A percentile compares a stretch with the other conserved stretches of the same genome.
phyloP scores from a whole-genome alignment of 1,140 invertebrate species.

The Sycophila sp. region DNA sequence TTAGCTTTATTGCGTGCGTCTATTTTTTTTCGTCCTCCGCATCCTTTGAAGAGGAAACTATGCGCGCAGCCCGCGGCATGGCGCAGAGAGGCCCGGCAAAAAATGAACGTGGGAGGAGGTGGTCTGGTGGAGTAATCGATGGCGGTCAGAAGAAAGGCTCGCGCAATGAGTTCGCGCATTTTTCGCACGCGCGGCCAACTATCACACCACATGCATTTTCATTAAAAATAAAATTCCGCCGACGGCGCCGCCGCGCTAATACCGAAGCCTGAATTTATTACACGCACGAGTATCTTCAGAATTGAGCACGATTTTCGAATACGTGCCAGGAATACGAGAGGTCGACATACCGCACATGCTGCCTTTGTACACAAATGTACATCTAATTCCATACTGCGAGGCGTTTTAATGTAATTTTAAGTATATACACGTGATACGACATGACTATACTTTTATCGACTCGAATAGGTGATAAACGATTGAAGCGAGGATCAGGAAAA shows the following conservation, averaged over 20 bases:
- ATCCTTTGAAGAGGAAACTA: not conserved
- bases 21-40: not conserved
- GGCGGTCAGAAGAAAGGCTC: no score
- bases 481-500: no score
- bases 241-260: not conserved
- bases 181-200: not conserved
- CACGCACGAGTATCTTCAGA: conserved; percentile 33
- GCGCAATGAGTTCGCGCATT: not conserved
- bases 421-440: no score
- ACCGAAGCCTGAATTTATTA: conserved; percentile 24
- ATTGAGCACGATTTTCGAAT: conserved; percentile 26
- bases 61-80: no score
- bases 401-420: conserved; percentile 6
- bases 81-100: no score
- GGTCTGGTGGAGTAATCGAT: conserved; percentile 20
- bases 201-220: not conserved
- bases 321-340: conserved; percentile 2
- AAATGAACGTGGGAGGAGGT: no score
- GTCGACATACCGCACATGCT: no score
- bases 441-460: no score
- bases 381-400: no score
- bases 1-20: not conserved
- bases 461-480: no score
- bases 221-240: conserved; percentile 23
- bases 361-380: no score